Base-by-base conservation (phyloP, 1,140 invertebrate species). In the Achatina immaculata region DNA sequence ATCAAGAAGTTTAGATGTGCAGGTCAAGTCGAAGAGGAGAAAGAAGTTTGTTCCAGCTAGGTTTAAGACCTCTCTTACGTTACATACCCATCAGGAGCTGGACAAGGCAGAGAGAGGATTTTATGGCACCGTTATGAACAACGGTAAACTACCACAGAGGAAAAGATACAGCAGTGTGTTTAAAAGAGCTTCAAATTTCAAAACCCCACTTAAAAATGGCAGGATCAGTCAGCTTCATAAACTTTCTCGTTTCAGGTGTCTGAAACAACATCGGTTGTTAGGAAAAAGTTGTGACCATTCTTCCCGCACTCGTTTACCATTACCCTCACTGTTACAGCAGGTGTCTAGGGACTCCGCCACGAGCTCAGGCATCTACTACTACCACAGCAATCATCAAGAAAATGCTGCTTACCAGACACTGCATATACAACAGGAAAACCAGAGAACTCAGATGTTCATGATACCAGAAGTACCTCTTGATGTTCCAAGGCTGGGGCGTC, bases 361-460 rank as follows among this genome's bases (percentile, higher is more conserved):
- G 6, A 74, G 51, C 24, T 42, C 42, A n/a, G 74, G 74, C 34
- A n/a, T 76, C 58, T 76, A 62, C n/a, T 43, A 62, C 36, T 62
- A 45, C 36, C 36, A 24, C 19, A 76, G 74, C 34, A 34, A 76
- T 34, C 74, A 76, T 31, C 34, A 38, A 0, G 43, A 58, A 51
- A 42, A 76, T 34, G 74, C 55, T 36, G 55, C 58, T 3, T 58
- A 76, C 38, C 74, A 76, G 34, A 40, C 34, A n/a, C 31, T 76
- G 24, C 11, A 65, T 34, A 65, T 76, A 14, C 48, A 74, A 9
- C 1, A 31, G 2, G 48, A 51, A 36, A 36, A 55, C 14, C 1
- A 74, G n/a, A 74, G 34, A 51, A 19, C 72, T 2, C 28, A 34
- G 43, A 51, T n/a, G 36, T 36, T 48, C 11, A 74, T 1, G 51